Percentiles rank a stretch among this genome's conserved stretches.
These are phyloP conservation scores for Anastatus disparis DNA, from an alignment of 1,140 invertebrate species.

Conservation along the genomic window DNA sequence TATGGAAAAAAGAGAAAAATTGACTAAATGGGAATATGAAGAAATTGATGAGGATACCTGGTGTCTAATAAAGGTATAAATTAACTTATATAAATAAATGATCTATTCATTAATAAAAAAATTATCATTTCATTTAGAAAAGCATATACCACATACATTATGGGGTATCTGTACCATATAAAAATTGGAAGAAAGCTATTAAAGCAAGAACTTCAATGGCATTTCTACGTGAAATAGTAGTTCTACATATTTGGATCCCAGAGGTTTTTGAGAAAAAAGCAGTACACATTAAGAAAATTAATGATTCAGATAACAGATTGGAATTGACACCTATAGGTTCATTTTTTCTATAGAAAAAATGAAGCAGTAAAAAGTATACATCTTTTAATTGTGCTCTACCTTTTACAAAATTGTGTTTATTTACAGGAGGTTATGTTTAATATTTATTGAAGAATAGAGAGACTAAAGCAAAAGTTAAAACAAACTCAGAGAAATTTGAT, in stretches of 20 bases:
- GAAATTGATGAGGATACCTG: no score
- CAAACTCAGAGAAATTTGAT: neutral
- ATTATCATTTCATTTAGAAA: no score
- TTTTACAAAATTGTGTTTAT: neutral
- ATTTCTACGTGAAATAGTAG: neutral
- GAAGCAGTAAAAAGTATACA: neutral
- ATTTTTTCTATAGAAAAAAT: no score
- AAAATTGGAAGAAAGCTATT: neutral
- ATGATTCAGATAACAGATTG: neutral
- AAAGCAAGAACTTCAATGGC: neutral
- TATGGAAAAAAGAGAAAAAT: no score
- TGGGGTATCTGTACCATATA: neutral
- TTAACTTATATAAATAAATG: no score
- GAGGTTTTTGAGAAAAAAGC: neutral
- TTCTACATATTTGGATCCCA: neutral
- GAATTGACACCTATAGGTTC: neutral
- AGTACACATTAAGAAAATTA: neutral
- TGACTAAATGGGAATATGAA: no score
- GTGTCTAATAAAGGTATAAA: no score
- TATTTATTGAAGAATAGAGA: neutral
- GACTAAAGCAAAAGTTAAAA: neutral
- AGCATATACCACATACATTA: neutral
- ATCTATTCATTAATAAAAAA: no score
- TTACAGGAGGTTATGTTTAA: slow-evolving; percentile 1
- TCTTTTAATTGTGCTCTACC: neutral